Base-by-base conservation (phyloP, 2,797 vertebrate species). In the Halcyon badia region DNA sequence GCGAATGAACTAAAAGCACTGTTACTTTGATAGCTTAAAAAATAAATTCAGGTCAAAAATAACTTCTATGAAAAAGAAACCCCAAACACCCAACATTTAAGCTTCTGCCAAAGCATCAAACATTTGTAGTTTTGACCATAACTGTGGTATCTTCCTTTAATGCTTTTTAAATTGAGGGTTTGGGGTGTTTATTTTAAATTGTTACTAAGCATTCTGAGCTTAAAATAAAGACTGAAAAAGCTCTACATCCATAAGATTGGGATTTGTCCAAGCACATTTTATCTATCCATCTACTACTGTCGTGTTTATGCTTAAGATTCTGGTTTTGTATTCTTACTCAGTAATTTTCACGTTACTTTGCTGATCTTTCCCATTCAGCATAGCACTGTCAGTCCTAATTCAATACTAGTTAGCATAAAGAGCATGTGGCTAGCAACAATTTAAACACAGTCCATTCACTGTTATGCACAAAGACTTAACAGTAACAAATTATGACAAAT, bases 191-290 rank as follows among this genome's bases (percentile, higher is more conserved):
- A 42, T 42, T 42, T 42, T 42, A 42, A 42, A 42, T 42, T 42
- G 41, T 42, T 84, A 58, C 14, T 46, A 87, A 68, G n/a, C 16
- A 37, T 65, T 70, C 41, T 39, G 30, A 46, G 24, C 15, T 52
- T 52, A 91, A 77, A 91, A 91, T 33, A 57, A 85, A 81, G 44
- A 12, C 69, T 56, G 46, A 49, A 60, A 64, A 58, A 48, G 17
- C 1, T 22, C 25, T 12, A 52, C 10, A 80, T 39, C 11, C 0
- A 0, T 13, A 56, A 60, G 14, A 75, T 0, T 73, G 42, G 44
- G 14, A 77, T 78, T 83, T 86, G 42, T 39, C 33, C 37, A 83
- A 85, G 15, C 70, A 31, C 1, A 4, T 41, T 84, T 60, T 70
- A 25, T 42, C 49, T 42, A 16, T 30, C 24, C 7, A 4, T 31